Conservation (phyloP, 53 echinoderm and acorn worm species). For the Echinometra lucunter region DNA sequence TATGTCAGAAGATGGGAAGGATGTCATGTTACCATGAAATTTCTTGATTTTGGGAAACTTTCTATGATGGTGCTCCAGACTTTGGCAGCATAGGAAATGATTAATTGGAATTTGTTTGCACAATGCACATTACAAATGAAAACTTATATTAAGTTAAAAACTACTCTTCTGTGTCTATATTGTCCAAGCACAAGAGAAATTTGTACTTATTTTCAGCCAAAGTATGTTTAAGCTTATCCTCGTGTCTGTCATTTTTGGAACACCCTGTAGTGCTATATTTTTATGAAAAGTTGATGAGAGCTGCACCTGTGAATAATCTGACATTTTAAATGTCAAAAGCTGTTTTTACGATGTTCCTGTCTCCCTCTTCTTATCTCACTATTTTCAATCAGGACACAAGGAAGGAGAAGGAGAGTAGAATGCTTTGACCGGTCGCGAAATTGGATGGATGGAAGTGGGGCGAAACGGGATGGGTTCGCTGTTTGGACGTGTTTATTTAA, state of each 20-base stretch:
- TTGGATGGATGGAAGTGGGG: slow-evolving; percentile 58
- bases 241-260: background rate
- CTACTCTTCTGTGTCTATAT: background rate
- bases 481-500: slow-evolving; percentile 67
- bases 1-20: background rate
- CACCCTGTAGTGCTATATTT: slow-evolving; percentile 52
- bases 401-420: slow-evolving; percentile 1
- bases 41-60: no score
- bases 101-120: no score
- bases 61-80: background rate
- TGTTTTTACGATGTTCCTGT: slow-evolving; percentile 67
- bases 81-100: background rate
- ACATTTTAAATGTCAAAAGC: slow-evolving; percentile 65
- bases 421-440: slow-evolving; percentile 38
- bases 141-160: no score
- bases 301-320: slow-evolving; percentile 71
- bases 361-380: slow-evolving; percentile 23
- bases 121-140: background rate
- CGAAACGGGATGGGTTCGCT: slow-evolving; percentile 58
- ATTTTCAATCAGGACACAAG: slow-evolving; percentile 10
- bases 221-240: background rate
- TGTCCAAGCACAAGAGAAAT: background rate
- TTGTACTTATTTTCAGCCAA: background rate
- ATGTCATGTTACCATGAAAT: background rate
- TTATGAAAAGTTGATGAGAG: slow-evolving; percentile 66